Evolutionary conservation across 2,888 invertebrate species (phyloP).

Genomic region (Drosophila acutilabella): DNA sequence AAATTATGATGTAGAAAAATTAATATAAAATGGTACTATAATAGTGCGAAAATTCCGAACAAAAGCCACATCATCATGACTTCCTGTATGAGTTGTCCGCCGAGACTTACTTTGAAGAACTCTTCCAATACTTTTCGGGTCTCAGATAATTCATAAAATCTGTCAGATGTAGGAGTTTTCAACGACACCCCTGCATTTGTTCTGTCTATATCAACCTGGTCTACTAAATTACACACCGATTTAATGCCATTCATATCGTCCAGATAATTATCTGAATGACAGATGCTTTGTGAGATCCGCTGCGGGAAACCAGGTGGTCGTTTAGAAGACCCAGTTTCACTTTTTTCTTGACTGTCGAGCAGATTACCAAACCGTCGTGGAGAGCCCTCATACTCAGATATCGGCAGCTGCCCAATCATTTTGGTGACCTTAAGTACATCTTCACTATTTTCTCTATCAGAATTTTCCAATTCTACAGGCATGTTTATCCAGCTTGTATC

Average conservation of each 20-base stretch:
- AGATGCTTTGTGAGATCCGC: slow-evolving; percentile 78
- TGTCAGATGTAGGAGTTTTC: slow-evolving; percentile 91
- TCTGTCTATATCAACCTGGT: slow-evolving; percentile 63
- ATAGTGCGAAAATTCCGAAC: slow-evolving; percentile 74
- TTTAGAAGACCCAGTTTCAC: slow-evolving; percentile 87
- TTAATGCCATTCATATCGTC: slow-evolving; percentile 49
- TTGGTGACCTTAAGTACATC: slow-evolving; percentile 84
- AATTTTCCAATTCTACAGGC: slow-evolving; percentile 45
- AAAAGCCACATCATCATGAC: slow-evolving; percentile 83
- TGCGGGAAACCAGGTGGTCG: slow-evolving; percentile 94
- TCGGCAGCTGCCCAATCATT: slow-evolving; percentile 87
- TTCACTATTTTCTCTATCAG: slow-evolving; percentile 65
- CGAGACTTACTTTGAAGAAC: slow-evolving; percentile 92
- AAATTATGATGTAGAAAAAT: neutral
- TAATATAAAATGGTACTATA: neutral
- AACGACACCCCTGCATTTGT: slow-evolving; percentile 41
- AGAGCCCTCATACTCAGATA: slow-evolving; percentile 96
- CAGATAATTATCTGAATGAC: slow-evolving; percentile 41
- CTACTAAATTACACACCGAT: slow-evolving; percentile 79
- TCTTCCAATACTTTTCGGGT: slow-evolving; percentile 96
- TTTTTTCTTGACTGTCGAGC: slow-evolving; percentile 87
- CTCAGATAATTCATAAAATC: slow-evolving; percentile 96
- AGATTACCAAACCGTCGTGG: slow-evolving; percentile 92
- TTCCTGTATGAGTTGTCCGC: slow-evolving; percentile 85
- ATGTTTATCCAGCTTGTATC: slow-evolving; percentile 84